Evolutionary conservation across 2,113 vertebrate genomes (phyloP), one percentile per base, ranked within the genome.

Genomic region (Desmodus rotundus): DNA sequence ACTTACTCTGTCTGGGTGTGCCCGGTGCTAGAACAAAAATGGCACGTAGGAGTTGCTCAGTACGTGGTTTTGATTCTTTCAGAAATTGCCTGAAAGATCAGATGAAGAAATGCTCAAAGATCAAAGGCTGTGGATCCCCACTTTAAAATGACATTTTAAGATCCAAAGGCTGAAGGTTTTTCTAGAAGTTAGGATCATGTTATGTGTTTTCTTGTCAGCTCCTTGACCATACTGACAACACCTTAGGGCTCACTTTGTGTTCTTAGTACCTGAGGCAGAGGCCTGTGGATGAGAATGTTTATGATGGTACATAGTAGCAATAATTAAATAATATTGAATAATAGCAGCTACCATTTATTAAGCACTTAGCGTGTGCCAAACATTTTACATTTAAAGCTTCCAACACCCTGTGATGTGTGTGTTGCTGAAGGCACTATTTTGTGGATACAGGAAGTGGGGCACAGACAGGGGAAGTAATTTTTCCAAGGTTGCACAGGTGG

Each of bases 381-480:
- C 22, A 5, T 41, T 70, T 86, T 52, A 5, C 15, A 8, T 24
- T 17, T 12, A 61, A 56, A n/a, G 33, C 43, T 58, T n/a, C 45
- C 24, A 16, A 0, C 1, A 9, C 54, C 15, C 76, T 38, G 36
- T 76, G 41, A 16, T 17, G 38, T 41, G 52, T 76, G 36, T 54
- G 0, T 13, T 43, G 33, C 41, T 26, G 33, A 50, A 58, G 65
- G 9, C 63, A n/a, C 19, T 11, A 7, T n/a, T 70, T 61, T 72
- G 82, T 68, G 68, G 54, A 17, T 43, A 47, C 74, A 89, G 76
- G 92, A 96, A 77, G 87, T 73, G 67, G 61, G 77, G 22, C 70
- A 13, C 87, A 73, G 89, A 63, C 43, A 89, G 85, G 91, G 68
- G 76, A 87, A 85, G 87, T 85, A 4, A 41, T 52, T 68, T 54